These are phyloP conservation scores for Antheraea assamensis DNA, from an alignment of 2,888 invertebrate genomes.

Conservation along the genomic window DNA sequence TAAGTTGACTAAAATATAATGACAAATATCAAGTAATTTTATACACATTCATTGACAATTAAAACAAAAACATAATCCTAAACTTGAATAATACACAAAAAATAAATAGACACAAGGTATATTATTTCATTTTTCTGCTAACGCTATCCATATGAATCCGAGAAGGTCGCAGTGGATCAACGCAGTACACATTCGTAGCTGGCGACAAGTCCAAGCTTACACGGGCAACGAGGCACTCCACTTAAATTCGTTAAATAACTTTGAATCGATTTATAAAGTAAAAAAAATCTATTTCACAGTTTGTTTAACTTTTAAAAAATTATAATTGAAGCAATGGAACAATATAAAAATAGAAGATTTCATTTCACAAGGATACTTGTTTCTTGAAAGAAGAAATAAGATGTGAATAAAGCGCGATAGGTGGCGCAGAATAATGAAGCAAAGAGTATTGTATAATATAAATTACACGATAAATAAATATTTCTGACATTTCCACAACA, in stretches of 20 bases:
- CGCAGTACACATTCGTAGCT: constrained; percentile 30
- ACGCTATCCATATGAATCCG: constrained; percentile 36
- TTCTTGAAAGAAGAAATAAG: background rate
- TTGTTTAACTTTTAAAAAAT: background rate
- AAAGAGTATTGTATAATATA: background rate
- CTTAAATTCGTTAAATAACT: constrained; percentile 2
- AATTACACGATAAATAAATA: background rate
- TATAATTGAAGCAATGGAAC: background rate
- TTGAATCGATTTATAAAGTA: background rate
- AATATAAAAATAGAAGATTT: background rate
- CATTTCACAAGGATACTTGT: background rate
- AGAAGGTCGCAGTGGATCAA: constrained; percentile 52
- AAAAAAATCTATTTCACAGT: background rate
- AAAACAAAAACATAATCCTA: background rate
- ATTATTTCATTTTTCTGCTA: constrained; percentile 35
- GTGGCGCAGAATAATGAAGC: background rate
- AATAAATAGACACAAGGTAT: background rate
- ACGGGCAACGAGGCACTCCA: background rate
- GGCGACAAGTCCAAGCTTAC: constrained; percentile 21
- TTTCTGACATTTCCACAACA: background rate
- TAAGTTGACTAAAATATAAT: too few relatives aligned
- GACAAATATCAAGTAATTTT: too few relatives aligned
- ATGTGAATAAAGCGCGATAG: background rate
- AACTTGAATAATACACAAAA: background rate
- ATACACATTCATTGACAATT: background rate